These are phyloP conservation scores for Antechinus stuartii DNA, from an alignment of 2,113 vertebrate genomes.

Conservation along the genomic window DNA sequence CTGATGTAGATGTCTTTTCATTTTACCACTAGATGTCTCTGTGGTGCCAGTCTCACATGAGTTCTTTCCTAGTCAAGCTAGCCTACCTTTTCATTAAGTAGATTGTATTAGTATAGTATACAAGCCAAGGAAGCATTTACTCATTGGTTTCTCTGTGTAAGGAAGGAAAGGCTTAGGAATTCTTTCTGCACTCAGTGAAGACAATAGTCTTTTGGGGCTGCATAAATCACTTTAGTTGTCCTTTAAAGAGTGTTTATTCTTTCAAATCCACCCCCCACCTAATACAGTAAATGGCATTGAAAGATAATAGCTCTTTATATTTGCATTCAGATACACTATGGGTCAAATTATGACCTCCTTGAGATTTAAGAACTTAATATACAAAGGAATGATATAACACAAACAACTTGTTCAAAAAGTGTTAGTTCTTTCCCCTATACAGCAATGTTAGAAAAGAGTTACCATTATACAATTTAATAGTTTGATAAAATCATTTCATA, in stretches of 20 bases:
- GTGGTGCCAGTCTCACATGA: constrained; percentile 12
- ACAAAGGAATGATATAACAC: background rate
- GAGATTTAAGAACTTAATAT: background rate
- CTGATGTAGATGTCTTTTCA: background rate
- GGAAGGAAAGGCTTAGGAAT: background rate
- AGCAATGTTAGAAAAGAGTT: background rate
- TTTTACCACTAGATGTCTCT: constrained; percentile 71
- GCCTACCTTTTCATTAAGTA: background rate
- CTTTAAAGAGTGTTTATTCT: background rate
- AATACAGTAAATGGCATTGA: background rate
- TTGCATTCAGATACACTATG: background rate
- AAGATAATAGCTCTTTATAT: background rate
- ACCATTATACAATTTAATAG: constrained; percentile 1
- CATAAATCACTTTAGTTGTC: background rate
- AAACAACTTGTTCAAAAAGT: background rate
- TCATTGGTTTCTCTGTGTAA: background rate
- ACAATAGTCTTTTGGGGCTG: background rate
- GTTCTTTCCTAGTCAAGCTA: background rate
- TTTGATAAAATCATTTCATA: constrained; percentile 18
- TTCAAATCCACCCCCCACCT: background rate
- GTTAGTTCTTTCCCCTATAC: background rate
- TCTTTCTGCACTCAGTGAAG: background rate
- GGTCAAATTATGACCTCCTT: background rate
- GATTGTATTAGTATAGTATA: background rate
- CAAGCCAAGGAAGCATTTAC: background rate